These are phyloP conservation scores for Myxocyprinus asiaticus DNA, from an alignment of 2,113 vertebrate species.

Conservation along the genomic window DNA sequence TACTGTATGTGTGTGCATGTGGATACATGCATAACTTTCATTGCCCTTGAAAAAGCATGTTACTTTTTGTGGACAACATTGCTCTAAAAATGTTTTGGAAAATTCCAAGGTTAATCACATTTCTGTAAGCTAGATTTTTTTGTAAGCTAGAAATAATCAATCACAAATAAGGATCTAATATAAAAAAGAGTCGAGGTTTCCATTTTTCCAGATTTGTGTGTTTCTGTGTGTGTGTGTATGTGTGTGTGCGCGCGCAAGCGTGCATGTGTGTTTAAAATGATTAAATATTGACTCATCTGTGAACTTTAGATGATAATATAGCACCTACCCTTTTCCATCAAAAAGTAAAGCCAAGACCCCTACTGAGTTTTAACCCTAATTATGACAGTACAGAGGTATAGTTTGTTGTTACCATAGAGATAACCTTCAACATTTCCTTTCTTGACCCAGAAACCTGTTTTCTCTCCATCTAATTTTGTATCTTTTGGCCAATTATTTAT, in stretches of 20 bases:
- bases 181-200: no score
- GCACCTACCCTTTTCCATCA: slow-evolving; percentile 4
- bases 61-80: not conserved
- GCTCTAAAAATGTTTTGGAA: not conserved
- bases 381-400: slow-evolving; percentile 14
- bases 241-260: not conserved
- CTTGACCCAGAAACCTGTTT: slow-evolving; percentile 51
- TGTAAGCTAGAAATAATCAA: not conserved
- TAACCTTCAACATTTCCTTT: slow-evolving; percentile 29
- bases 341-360: slow-evolving; percentile 23
- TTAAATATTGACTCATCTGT: slow-evolving; percentile 5
- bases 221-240: no score
- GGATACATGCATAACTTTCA: not conserved
- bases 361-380: slow-evolving; percentile 42
- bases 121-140: not conserved
- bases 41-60: not conserved
- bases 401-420: slow-evolving; percentile 29
- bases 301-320: not conserved
- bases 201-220: no score
- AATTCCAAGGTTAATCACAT: not conserved
- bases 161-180: no score
- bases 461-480: slow-evolving; percentile 9
- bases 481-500: not conserved
- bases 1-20: no score
- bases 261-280: not conserved